Evolutionary conservation across 2,888 invertebrate species (phyloP), one percentile per base, ranked within the genome.

Genomic region (Agrotis exclamationis): DNA sequence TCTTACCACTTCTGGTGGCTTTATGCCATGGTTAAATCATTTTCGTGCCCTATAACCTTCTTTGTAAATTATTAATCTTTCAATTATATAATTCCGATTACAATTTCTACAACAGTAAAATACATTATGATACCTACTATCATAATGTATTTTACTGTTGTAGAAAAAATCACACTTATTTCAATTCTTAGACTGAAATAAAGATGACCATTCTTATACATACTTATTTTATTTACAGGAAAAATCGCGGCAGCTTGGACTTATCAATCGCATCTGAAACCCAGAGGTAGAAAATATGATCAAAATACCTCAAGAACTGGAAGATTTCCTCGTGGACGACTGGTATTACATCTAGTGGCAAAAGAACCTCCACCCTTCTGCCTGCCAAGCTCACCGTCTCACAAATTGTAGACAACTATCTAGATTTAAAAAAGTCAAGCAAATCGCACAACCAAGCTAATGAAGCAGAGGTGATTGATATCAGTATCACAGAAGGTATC

Each of bases 291-390:
- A 99, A 93, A n/a, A n/a, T n/a, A 97, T 99, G 2, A 98, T 99
- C 39, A 98, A 98, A 94, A 98, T 99, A 69, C 99, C 99, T 0
- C 99, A 99, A 88, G 99, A 99, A 89, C 94, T 99, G 6, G 99
- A 99, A 91, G 98, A 98, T 5, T 98, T 98, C 97, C 96, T 99
- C 1, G 98, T 99, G 0, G 99, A 99, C 92, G 99, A 99, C 93
- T 99, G 99, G 98, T 99, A 99, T 90, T 97, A 98, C 0, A 98
- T 99, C 70, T 98, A 97, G 0, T 96, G 98, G 28, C 98, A 99
- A 88, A 98, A 98, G 89, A 98, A 99, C 94, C 94, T 99, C 13
- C 13, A 97, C 98, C 9, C 97, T 98, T 65, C 93, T 99, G 28
- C 99, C 99, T 0, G 98, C 98, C 33, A 98, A 98, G 90, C 96